A percentile compares a stretch with the other conserved stretches of the same genome.
phyloP scores from a whole-genome alignment of 1,140 invertebrate genomes.

The Aporrectodea caliginosa region DNA sequence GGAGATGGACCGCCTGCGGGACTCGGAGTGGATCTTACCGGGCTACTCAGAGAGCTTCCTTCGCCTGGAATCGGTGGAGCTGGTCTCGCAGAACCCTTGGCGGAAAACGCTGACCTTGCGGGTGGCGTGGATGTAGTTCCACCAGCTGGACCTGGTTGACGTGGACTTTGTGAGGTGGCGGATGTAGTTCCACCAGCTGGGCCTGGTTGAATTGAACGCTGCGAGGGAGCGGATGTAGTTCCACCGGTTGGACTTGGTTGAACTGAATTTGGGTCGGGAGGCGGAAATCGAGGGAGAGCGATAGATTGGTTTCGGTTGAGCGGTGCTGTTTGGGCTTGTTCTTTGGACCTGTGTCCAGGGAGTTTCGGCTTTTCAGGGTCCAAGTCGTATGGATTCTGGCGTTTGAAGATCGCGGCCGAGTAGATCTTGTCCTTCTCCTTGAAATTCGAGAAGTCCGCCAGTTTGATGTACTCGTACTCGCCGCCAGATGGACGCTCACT shows the following conservation, averaged over 20 bases:
- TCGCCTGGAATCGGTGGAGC: not conserved
- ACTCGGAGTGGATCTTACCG: not conserved
- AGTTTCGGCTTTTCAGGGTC: not conserved
- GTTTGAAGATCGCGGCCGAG: not conserved
- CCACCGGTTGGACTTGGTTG: too few relatives aligned
- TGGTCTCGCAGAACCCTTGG: not conserved
- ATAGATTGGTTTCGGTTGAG: not conserved
- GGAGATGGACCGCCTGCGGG: not conserved
- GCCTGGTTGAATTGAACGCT: not conserved
- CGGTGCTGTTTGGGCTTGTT: not conserved
- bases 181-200: not conserved
- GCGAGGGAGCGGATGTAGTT: too few relatives aligned
- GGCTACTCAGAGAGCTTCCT: not conserved
- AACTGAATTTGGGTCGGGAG: not conserved
- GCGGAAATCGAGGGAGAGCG: not conserved
- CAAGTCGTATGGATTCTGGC: not conserved
- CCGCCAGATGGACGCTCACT: not conserved
- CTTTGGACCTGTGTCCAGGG: not conserved
- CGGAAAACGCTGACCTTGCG: not conserved
- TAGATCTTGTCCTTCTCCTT: not conserved
- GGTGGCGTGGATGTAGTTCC: not conserved
- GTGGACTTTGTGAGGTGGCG: too few relatives aligned
- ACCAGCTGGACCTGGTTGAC: not conserved
- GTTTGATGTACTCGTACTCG: not conserved
- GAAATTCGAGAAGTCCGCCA: not conserved